Evolutionary conservation across 2,797 vertebrate species (phyloP), one percentile per base, ranked within the genome.

Genomic region (Rhyacichthys aspro): DNA sequence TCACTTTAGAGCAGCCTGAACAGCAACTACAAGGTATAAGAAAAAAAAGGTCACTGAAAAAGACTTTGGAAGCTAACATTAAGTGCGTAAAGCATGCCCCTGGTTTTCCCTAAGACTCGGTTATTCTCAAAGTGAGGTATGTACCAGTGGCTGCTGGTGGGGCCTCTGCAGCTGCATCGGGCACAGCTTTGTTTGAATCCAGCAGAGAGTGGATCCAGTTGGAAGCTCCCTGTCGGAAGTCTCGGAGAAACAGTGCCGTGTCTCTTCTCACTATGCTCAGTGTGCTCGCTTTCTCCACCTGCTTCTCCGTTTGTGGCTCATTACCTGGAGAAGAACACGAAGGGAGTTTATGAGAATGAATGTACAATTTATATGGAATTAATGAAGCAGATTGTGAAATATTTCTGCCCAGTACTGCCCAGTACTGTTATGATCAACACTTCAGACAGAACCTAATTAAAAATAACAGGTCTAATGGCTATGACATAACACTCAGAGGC

Each of bases 191-290:
- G 19, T 83, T 90, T 44, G 90, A 49, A 75, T 94, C 94, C 79
- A 96, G 85, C 42, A 96, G 83, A 36, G 93, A 93, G 55, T 94
- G 92, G 72, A 97, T 91, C 94, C 94, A 96, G 43, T 94, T 94
- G 46, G 95, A 93, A 19, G 95, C 95, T 0, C 94, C 92, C 76
- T 93, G 88, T 57, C 89, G 91, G 72, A 97, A 87, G 76, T 95
- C 95, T 76, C 86, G 77, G 36, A 96, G 75, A 55, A 96, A 63
- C 63, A 93, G 65, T 0, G 94, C 92, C 0, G 95, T 94, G 82
- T 96, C 95, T 67, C 92, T 91, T 74, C 74, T 90, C 68, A 96
- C 87, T 56, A 93, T 78, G 67, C 92, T 91, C 78, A 96, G 84
- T 2, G 94, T 63, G 67, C 92, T 94, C 61, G 91, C 89, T 23